phyloP scores from a whole-genome alignment of 37 sponge, comb jelly and placozoan genomes.

The Hexactinellida sp. region DNA sequence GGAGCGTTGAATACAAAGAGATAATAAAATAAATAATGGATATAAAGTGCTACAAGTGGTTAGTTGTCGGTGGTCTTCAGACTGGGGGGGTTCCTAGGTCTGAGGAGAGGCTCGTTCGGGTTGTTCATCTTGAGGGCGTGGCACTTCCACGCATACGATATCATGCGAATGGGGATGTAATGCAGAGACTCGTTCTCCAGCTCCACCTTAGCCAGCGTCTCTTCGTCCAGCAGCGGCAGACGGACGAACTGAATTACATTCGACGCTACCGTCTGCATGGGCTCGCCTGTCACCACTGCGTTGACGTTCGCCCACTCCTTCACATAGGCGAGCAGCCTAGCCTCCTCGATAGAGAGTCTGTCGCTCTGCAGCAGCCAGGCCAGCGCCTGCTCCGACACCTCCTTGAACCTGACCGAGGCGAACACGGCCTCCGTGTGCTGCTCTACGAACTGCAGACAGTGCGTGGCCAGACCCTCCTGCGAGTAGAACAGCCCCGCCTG shows the following conservation, averaged over 20 bases:
- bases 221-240: slow-evolving; percentile 73
- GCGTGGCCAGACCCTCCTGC: slow-evolving; percentile 65
- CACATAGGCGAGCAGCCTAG: slow-evolving; percentile 66
- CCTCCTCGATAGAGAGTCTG: slow-evolving; percentile 70
- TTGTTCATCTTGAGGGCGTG: slow-evolving; percentile 74
- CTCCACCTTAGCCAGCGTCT: slow-evolving; percentile 59
- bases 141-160: slow-evolving; percentile 90
- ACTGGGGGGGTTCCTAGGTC: slow-evolving; percentile 33
- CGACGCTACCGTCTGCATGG: slow-evolving; percentile 52
- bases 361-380: slow-evolving; percentile 62
- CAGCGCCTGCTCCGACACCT: slow-evolving; percentile 84
- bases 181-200: slow-evolving; percentile 65
- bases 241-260: slow-evolving; percentile 71
- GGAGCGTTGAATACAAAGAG: background rate
- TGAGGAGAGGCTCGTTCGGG: slow-evolving; percentile 51
- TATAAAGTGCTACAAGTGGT: too few species aligned
- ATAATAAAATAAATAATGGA: background rate
- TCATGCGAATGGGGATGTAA: slow-evolving; percentile 83
- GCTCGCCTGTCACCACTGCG: slow-evolving; percentile 69
- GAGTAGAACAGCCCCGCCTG: background rate
- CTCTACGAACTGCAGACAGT: slow-evolving; percentile 78
- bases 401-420: slow-evolving; percentile 70
- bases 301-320: slow-evolving; percentile 90
- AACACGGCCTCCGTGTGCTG: slow-evolving; percentile 76
- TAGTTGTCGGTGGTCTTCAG: background rate